phyloP scores from a whole-genome alignment of 1,140 invertebrate genomes.

The Ectropis grisescens region DNA sequence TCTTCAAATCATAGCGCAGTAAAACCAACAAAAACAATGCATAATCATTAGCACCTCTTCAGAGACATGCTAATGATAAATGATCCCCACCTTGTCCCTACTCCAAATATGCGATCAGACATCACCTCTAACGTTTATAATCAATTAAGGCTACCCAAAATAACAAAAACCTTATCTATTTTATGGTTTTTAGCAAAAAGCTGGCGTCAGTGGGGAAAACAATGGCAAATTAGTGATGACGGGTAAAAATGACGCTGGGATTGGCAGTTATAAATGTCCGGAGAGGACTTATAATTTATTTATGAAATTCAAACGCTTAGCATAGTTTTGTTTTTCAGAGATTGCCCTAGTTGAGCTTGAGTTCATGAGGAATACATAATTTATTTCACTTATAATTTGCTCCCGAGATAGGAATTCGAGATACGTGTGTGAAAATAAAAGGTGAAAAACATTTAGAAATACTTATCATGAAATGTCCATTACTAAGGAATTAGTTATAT shows the following conservation, averaged over 20 bases:
- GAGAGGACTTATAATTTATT: constrained; percentile 38
- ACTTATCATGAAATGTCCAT: no score
- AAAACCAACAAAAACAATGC: no score
- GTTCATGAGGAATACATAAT: no score
- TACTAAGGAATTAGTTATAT: no score
- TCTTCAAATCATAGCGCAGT: no score
- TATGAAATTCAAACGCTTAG: constrained; percentile 10
- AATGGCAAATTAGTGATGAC: constrained; percentile 68
- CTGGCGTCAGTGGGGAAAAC: constrained; percentile 61
- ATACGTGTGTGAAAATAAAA: no score
- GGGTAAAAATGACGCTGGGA: constrained; percentile 62
- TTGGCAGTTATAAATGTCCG: constrained; percentile 45
- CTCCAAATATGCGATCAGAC: constrained; percentile 7
- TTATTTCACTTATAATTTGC: no score
- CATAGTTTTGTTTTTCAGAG: no score
- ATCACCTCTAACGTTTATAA: constrained; percentile 39
- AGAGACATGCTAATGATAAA: constrained; percentile 10
- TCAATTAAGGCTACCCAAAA: constrained; percentile 51
- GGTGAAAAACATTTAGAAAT: no score
- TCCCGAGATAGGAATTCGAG: no score
- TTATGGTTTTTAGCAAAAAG: constrained; percentile 62
- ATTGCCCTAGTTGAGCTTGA: no score
- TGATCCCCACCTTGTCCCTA: constrained; percentile 1
- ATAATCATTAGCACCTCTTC: no score
- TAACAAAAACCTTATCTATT: constrained; percentile 55